A percentile compares a stretch with the other conserved stretches of the same genome.
These are phyloP conservation scores for Clistopyga incitator DNA, from an alignment of 2,888 invertebrate species.

Conservation along the genomic window DNA sequence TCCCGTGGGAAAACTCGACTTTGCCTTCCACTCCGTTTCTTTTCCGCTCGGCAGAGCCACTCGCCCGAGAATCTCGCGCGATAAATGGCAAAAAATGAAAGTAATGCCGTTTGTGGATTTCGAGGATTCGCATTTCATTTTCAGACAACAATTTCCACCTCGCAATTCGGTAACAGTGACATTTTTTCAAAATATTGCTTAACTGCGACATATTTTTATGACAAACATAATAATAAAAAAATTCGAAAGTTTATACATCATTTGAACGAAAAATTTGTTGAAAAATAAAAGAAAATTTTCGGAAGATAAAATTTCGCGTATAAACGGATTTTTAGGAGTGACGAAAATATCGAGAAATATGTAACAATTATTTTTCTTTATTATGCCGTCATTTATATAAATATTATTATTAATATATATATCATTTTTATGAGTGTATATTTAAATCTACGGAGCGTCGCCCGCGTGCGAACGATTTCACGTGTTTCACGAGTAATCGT, in stretches of 20 bases:
- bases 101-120: background rate
- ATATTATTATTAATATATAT: constrained; percentile 40
- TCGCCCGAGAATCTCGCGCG: background rate
- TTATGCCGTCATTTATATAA: constrained; percentile 31
- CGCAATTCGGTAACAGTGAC: no score
- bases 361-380: constrained; percentile 33
- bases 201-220: no score
- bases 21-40: background rate
- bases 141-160: background rate
- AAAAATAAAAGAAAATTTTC: no score
- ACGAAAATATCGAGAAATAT: background rate
- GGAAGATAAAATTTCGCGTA: no score
- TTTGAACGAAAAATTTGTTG: no score
- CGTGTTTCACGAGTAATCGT: constrained; percentile 4
- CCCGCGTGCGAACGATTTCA: background rate
- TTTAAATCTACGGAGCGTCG: constrained; percentile 22
- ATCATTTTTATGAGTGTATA: constrained; percentile 15
- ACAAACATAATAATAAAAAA: no score
- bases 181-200: no score
- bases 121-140: background rate
- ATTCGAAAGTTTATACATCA: no score
- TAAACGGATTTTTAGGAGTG: background rate
- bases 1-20: constrained; percentile 18
- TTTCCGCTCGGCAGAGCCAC: no score
- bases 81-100: constrained; percentile 19